Evolutionary conservation across 2,797 vertebrate genomes (phyloP).

Genomic region (Dromococcyx pavoninus): DNA sequence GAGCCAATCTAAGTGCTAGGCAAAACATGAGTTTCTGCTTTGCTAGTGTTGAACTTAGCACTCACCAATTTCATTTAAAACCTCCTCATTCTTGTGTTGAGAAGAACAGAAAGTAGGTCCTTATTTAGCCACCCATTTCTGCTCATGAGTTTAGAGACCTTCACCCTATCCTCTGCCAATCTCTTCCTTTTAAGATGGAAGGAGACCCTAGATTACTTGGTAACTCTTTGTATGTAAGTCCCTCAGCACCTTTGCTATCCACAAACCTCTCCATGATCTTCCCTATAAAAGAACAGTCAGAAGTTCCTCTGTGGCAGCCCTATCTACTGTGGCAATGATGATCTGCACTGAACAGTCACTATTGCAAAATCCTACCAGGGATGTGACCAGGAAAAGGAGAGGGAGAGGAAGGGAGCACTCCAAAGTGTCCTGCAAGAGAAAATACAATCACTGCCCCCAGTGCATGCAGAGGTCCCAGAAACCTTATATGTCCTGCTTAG

Average conservation of each 20-base stretch:
- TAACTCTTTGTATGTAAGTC: background rate
- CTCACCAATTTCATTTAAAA: background rate
- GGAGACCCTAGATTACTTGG: background rate
- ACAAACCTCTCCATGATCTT: background rate
- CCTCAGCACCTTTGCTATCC: background rate
- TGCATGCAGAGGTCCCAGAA: background rate
- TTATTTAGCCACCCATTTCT: background rate
- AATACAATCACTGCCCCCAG: rapidly evolving
- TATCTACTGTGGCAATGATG: background rate
- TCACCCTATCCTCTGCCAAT: background rate
- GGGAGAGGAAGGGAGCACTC: background rate
- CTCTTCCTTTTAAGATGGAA: background rate
- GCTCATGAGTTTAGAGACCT: background rate
- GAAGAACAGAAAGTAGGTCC: background rate
- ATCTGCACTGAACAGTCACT: background rate
- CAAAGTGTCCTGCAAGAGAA: background rate
- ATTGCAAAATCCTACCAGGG: background rate
- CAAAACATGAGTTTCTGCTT: background rate
- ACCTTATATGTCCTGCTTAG: background rate
- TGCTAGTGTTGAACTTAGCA: background rate
- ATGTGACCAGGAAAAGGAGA: background rate
- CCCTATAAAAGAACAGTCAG: background rate
- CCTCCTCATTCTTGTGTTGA: background rate
- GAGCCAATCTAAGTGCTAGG: background rate
- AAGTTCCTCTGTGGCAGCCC: background rate